These are phyloP conservation scores for Cyclopterus lumpus DNA, from an alignment of 2,797 vertebrate species.

Conservation along the genomic window DNA sequence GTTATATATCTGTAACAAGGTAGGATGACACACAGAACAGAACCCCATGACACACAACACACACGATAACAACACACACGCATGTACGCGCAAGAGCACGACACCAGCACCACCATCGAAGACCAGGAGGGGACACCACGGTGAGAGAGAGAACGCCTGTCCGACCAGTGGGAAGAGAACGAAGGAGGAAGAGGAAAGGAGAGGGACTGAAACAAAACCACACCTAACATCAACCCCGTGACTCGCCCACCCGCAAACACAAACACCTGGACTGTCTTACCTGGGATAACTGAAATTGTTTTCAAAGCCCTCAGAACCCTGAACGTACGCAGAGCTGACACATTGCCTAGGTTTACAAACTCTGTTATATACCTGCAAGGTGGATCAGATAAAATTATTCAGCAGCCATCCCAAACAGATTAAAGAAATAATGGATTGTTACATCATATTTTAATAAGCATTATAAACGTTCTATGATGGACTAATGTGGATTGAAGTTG, in stretches of 20 bases:
- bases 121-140: slow-evolving; percentile 88
- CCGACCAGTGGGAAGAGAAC: slow-evolving; percentile 75
- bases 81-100: slow-evolving; percentile 72
- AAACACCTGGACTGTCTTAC: slow-evolving; percentile 84
- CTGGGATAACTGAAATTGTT: slow-evolving; percentile 99
- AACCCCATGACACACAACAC: slow-evolving; percentile 96
- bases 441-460: slow-evolving; percentile 40
- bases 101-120: slow-evolving; percentile 82
- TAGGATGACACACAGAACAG: slow-evolving; percentile 99
- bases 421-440: slow-evolving; percentile 59
- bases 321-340: slow-evolving; percentile 98
- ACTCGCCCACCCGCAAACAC: slow-evolving; percentile 86
- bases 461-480: slow-evolving; percentile 19
- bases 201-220: slow-evolving; percentile 78
- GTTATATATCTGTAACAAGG: slow-evolving; percentile 99
- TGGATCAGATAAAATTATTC: slow-evolving; percentile 95
- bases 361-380: slow-evolving; percentile 99
- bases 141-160: slow-evolving; percentile 83
- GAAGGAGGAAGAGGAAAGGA: slow-evolving; percentile 72
- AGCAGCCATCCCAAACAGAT: slow-evolving; percentile 66
- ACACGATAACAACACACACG: slow-evolving; percentile 89
- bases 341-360: slow-evolving; percentile 99
- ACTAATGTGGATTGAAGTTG: slow-evolving; percentile 16
- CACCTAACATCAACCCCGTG: slow-evolving; percentile 94
- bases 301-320: slow-evolving; percentile 99